A percentile compares a stretch with the other conserved stretches of the same genome.
These are phyloP conservation scores for Drosophila subpulchrella DNA, from an alignment of 1,140 invertebrate species.

Conservation along the genomic window DNA sequence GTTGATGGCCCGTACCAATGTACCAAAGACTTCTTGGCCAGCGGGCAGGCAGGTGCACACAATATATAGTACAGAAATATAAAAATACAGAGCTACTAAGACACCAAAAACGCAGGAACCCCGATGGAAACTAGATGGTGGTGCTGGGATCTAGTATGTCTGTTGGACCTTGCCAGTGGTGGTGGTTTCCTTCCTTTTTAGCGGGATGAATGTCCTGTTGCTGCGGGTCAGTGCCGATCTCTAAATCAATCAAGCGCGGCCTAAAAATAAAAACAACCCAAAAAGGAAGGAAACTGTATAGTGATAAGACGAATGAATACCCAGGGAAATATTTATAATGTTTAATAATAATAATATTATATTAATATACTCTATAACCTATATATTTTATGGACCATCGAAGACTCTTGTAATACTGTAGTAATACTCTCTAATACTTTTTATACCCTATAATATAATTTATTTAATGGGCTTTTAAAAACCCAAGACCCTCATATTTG, in stretches of 20 bases:
- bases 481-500: too few species aligned
- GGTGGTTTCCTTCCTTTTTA: slow-evolving; percentile 18
- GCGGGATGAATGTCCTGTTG: slow-evolving; percentile 46
- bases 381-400: too few species aligned
- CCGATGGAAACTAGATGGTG: slow-evolving; percentile 4
- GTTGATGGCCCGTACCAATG: slow-evolving; percentile 45
- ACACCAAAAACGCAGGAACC: slow-evolving; percentile 7
- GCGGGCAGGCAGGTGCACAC: slow-evolving; percentile 74
- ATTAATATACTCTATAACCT: too few species aligned
- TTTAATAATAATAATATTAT: too few species aligned
- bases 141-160: slow-evolving; percentile 13
- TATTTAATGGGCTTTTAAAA: too few species aligned
- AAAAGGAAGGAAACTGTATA: not conserved
- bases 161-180: slow-evolving; percentile 1
- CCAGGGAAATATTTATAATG: not conserved
- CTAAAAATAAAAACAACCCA: slow-evolving; percentile 19
- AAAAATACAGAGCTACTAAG: not conserved
- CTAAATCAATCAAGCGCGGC: slow-evolving; percentile 82
- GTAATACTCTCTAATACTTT: too few species aligned
- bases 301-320: not conserved
- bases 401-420: too few species aligned
- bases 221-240: slow-evolving; percentile 61
- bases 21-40: slow-evolving; percentile 48
- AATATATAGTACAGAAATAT: not conserved
- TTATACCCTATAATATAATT: too few species aligned